These are phyloP conservation scores for Orius insidiosus DNA, from an alignment of 1,140 invertebrate genomes.

Conservation along the genomic window DNA sequence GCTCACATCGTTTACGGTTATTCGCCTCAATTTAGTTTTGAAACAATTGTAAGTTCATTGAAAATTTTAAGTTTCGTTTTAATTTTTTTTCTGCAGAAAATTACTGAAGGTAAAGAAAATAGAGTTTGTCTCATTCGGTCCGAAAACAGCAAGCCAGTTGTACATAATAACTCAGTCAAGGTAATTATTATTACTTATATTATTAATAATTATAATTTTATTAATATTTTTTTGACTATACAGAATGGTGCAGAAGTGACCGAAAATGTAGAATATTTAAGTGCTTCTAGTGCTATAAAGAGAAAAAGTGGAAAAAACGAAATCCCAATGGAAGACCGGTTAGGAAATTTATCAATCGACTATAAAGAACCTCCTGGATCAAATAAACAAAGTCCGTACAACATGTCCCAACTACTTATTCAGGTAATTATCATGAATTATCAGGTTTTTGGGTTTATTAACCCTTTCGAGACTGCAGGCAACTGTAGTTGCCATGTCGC, in stretches of 20 bases:
- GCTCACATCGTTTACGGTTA: constrained; percentile 10
- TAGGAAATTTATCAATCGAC: constrained; percentile 8
- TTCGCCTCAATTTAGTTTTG: constrained; percentile 12
- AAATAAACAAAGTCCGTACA: constrained; percentile 2
- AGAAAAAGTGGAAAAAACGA: constrained; percentile 9
- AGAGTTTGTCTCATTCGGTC: background rate
- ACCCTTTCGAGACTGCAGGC: too few relatives aligned
- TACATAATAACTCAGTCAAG: too few relatives aligned
- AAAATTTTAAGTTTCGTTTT: background rate
- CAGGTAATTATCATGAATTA: constrained; percentile 8
- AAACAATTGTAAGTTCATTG: constrained; percentile 8
- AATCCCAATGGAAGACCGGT: constrained; percentile 15
- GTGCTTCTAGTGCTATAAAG: background rate
- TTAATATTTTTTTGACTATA: background rate
- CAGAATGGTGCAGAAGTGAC: constrained; percentile 3
- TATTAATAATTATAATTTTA: background rate
- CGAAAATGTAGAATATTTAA: background rate
- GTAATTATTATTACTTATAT: background rate
- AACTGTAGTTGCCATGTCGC: too few relatives aligned
- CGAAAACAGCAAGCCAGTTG: background rate
- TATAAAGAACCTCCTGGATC: background rate
- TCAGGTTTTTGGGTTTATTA: too few relatives aligned
- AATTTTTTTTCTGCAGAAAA: background rate
- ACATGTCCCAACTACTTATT: constrained; percentile 12
- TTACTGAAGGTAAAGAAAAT: background rate